These are phyloP conservation scores for Drosophila sturtevanti DNA, from an alignment of 1,140 invertebrate genomes.

Conservation along the genomic window DNA sequence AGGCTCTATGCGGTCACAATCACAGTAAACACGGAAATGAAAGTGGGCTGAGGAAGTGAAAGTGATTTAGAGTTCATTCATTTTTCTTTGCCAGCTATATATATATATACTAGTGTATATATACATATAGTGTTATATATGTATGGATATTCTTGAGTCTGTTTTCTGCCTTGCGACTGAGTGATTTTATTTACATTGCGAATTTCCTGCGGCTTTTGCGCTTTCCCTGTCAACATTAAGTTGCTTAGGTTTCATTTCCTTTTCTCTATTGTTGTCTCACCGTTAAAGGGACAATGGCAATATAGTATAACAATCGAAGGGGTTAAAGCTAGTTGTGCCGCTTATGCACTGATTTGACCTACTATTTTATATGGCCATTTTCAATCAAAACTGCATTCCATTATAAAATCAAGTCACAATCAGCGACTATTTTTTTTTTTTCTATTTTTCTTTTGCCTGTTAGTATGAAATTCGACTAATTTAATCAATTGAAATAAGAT, in stretches of 20 bases:
- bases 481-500: constrained; percentile 76
- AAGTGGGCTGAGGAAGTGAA: neutral
- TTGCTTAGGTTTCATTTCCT: constrained; percentile 7
- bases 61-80: constrained; percentile 3
- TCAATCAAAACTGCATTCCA: neutral
- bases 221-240: neutral
- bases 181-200: constrained; percentile 42
- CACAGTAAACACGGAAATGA: constrained; percentile 33
- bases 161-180: constrained; percentile 28
- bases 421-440: neutral
- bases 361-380: neutral
- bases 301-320: neutral
- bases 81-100: constrained; percentile 14
- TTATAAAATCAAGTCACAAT: neutral
- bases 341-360: constrained; percentile 13
- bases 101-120: too few species aligned
- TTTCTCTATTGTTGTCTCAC: constrained; percentile 5
- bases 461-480: constrained; percentile 61
- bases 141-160: neutral
- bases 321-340: too few species aligned
- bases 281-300: neutral
- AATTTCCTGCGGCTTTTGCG: constrained; percentile 29
- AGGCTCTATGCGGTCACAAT: constrained; percentile 43
- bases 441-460: neutral
- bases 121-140: too few species aligned